Evolutionary conservation across 1,140 invertebrate species (phyloP), one percentile per base, ranked within the genome.

Genomic region (Philopotamus ludificatus): DNA sequence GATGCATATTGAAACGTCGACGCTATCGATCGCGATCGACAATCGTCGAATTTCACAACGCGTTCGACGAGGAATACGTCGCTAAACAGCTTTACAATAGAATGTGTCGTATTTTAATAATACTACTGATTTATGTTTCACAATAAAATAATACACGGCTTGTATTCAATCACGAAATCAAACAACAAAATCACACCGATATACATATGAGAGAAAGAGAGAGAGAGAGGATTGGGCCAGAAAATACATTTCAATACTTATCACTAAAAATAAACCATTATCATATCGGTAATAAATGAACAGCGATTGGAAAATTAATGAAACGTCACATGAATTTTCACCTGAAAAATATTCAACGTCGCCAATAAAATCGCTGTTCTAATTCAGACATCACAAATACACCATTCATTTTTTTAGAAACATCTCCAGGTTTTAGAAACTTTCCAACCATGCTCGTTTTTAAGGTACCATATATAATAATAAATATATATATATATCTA

Each of bases 381-480:
- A 7, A 34, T 9, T 47, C 44, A 47, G 18, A 47, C 44, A 47
- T 16, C 44, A 47, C 44, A 47, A 47, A 47, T 41, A 54, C 18
- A 54, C 22, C 54, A 42, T 57, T 25, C 26, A 57, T n/a, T n/a
- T 53, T 25, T 42, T 57, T 57, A 34, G 39, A 39, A 57, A 57
- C 39, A 57, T 63, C 49, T 64, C 50, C 53, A 58, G 63, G 41
- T 41, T 69, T 69, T 65, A 70, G 68, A 70, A 70, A 70, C 65
- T 67, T 64, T 70, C 61, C 65, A 70, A 67, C 68, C 65, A 66
- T 67, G 68, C 68, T 67, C 65, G 16, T 53, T 53, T 63, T 63
- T 49, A 63, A 63, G 55, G 42, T 64, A 70, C 54, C 45, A 58
- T 41, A 51, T 45, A 41, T 57, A 39, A 41, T 51, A 3, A 20